These are phyloP conservation scores for Griposia aprilina DNA, from an alignment of 2,888 invertebrate species.

Conservation along the genomic window DNA sequence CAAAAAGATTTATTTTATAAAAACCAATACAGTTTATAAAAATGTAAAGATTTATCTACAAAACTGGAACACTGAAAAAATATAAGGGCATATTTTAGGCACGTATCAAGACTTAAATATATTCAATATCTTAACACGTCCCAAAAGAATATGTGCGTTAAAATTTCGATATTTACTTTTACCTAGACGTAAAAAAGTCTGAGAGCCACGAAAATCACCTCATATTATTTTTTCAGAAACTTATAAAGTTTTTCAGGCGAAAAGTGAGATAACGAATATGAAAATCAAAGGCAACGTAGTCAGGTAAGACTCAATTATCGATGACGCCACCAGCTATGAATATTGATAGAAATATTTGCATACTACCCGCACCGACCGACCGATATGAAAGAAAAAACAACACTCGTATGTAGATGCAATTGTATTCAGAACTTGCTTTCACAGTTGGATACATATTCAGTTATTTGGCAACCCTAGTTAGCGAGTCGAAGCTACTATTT, in stretches of 20 bases:
- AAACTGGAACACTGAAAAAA: constrained; percentile 12
- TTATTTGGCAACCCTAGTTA: constrained; percentile 64
- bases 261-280: constrained; percentile 72
- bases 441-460: constrained; percentile 64
- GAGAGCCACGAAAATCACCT: constrained; percentile 21
- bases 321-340: constrained; percentile 81
- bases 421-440: constrained; percentile 62
- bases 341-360: constrained; percentile 86
- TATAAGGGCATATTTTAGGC: background rate
- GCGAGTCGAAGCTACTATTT: constrained; percentile 55
- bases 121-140: constrained; percentile 43
- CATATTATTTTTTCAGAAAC: constrained; percentile 41
- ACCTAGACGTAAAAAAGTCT: constrained; percentile 24
- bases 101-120: background rate
- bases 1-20: background rate
- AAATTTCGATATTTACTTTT: constrained; percentile 41
- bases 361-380: constrained; percentile 75
- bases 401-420: constrained; percentile 65
- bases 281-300: constrained; percentile 77
- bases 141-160: constrained; percentile 30
- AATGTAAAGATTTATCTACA: background rate
- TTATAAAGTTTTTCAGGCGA: constrained; percentile 52
- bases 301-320: constrained; percentile 85
- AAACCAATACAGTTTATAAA: background rate
- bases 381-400: constrained; percentile 75